Base-by-base conservation (phyloP, 2,888 invertebrate species). In the Netelia inedita region DNA sequence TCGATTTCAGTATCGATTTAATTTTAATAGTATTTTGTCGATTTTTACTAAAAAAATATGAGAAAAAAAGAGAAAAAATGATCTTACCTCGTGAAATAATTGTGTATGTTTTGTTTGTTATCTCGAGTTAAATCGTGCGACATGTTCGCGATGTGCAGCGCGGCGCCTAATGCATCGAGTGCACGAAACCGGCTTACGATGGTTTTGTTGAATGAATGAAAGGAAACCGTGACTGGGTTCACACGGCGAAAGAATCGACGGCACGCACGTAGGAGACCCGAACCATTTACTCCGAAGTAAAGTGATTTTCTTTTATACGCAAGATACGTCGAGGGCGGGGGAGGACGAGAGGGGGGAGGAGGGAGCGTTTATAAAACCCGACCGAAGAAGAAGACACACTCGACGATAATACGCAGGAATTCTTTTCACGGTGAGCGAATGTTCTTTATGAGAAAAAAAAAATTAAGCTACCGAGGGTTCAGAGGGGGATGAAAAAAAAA, bases 181-280 rank as follows among this genome's bases (percentile, higher is more conserved):
- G 43, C 41, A 66, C 35, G 16, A 11, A 46, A 46, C 46, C 46
- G 46, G 46, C 46, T 46, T n/a, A 43, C 53, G 79, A 57, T 59
- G 55, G 63, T 68, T 73, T 69, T 50, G 63, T 61, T 10, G 21
- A 88, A 89, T 91, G 92, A 92, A 92, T 91, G 92, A 92, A 91
- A 92, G 92, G 92, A 92, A 92, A 92, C 92, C 89, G 89, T 89
- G 87, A 88, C 89, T 88, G 92, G 92, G 92, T 92, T 92, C 92
- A 92, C 92, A 92, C 91, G 92, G 89, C 10, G 87, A 89, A 35
- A 73, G 88, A 86, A 61, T 43, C 74, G 83, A 85, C 85, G 87
- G 88, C 90, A 89, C 89, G 90, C 91, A 90, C 87, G 87, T 86
- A 88, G 83, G 86, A 84, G 86, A 87, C 86, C 85, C 87, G 89